phyloP scores from a whole-genome alignment of 2,113 vertebrate genomes.

The Actenoides lindsayi region DNA sequence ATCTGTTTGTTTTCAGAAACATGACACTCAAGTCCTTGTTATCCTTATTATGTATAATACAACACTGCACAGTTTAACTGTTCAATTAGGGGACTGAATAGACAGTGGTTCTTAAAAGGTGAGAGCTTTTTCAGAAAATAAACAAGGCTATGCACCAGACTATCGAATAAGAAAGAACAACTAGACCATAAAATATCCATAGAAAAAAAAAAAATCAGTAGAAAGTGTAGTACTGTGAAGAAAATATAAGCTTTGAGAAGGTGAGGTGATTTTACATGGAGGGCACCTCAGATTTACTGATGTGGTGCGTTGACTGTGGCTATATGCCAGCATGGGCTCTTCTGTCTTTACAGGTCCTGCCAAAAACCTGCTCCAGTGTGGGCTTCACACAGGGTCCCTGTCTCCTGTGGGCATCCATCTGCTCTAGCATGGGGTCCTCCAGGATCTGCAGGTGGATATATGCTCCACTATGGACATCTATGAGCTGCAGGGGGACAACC shows the following conservation, averaged over 20 bases:
- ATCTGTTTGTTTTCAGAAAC: not conserved
- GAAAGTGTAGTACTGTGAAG: not conserved
- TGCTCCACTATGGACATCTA: too few species aligned
- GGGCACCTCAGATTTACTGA: not conserved
- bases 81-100: not conserved
- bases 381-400: not conserved
- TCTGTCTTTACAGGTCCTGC: not conserved
- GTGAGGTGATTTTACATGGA: not conserved
- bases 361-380: not conserved
- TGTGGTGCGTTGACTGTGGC: not conserved
- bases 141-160: not conserved
- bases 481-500: not conserved
- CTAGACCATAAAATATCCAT: not conserved
- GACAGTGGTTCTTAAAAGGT: not conserved
- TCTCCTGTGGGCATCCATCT: not conserved
- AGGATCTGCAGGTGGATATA: not conserved
- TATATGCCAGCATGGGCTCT: not conserved
- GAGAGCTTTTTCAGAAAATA: not conserved
- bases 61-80: not conserved
- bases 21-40: not conserved
- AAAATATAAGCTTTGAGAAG: not conserved
- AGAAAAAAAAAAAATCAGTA: not conserved
- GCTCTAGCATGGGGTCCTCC: not conserved
- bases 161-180: not conserved
- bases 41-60: not conserved